Percentiles rank a stretch among this genome's conserved stretches.
Evolutionary conservation across 2,797 vertebrate species (phyloP).

Genomic region (Alca torda): DNA sequence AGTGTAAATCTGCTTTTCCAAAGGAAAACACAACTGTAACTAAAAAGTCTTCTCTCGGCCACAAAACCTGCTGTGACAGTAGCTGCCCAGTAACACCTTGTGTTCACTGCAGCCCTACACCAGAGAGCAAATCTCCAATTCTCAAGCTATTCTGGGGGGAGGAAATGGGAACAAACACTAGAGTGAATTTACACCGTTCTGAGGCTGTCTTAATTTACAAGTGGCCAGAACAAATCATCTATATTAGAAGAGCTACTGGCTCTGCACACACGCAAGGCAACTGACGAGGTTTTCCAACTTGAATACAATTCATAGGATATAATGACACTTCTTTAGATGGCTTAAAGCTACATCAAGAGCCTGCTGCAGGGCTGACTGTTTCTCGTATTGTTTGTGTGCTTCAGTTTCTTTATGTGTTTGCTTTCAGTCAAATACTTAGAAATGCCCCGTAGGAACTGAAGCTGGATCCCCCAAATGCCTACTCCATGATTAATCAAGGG

Average conservation of each 20-base stretch:
- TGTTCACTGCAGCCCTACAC: neutral
- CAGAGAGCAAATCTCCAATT: neutral
- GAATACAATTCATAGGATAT: neutral
- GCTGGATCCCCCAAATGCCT: neutral
- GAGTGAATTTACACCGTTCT: neutral
- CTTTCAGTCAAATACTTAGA: neutral
- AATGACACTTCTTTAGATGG: neutral
- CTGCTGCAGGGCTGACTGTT: neutral
- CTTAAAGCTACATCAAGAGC: conserved; percentile 11
- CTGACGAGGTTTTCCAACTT: neutral
- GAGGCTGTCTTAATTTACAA: neutral
- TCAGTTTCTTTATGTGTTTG: neutral
- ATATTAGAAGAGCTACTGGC: neutral
- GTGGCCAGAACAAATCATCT: neutral
- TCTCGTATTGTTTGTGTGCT: neutral
- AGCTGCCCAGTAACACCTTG: neutral
- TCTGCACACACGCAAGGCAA: neutral
- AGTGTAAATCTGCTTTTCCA: neutral
- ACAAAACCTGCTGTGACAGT: neutral
- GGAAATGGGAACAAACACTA: neutral
- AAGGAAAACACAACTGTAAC: neutral
- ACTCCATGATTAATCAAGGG: neutral
- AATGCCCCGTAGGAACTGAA: neutral
- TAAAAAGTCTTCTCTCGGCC: neutral
- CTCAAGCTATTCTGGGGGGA: neutral